These are phyloP conservation scores for Saccopteryx leptura DNA, from an alignment of 2,113 vertebrate species.

Conservation along the genomic window DNA sequence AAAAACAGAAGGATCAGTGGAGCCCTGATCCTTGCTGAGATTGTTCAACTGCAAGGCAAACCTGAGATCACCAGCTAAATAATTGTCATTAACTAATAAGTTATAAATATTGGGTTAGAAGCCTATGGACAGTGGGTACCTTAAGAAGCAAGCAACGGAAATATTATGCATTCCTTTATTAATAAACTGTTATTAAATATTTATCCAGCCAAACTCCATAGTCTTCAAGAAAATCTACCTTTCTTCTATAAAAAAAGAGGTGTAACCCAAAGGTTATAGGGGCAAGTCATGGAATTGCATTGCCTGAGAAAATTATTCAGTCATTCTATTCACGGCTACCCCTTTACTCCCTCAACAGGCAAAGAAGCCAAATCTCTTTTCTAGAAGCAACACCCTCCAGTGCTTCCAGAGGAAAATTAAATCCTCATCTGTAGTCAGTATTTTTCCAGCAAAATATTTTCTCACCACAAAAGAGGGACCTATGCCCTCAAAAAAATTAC, in stretches of 20 bases:
- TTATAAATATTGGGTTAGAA: not conserved
- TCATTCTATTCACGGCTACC: not conserved
- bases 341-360: not conserved
- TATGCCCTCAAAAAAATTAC: not conserved
- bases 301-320: not conserved
- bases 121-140: not conserved
- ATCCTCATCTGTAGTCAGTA: not conserved
- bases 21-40: not conserved
- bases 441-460: not conserved
- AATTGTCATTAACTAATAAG: not conserved
- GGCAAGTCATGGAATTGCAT: not conserved
- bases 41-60: not conserved
- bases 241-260: not conserved
- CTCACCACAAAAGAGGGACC: not conserved
- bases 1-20: not conserved
- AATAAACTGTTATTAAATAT: not conserved
- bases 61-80: not conserved
- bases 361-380: constrained; percentile 31
- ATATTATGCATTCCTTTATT: not conserved
- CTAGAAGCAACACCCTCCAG: not conserved
- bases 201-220: not conserved
- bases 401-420: not conserved
- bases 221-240: not conserved
- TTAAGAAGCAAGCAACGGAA: not conserved
- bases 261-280: not conserved